These are phyloP conservation scores for Lasioglossum zephyrum DNA, from an alignment of 2,888 invertebrate genomes.

Conservation along the genomic window DNA sequence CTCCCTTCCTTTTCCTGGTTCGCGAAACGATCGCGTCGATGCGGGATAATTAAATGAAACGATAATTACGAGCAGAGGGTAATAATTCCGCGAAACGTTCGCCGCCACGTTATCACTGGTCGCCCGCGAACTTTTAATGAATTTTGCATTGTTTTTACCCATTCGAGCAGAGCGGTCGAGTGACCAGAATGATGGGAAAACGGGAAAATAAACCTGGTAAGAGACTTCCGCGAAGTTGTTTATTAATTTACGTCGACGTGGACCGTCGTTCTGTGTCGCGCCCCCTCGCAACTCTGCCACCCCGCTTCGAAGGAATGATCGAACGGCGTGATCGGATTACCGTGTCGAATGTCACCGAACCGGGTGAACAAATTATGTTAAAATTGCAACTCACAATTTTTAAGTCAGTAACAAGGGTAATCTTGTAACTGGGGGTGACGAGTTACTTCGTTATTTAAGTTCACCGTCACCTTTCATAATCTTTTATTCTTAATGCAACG, in stretches of 20 bases:
- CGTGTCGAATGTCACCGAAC: background rate
- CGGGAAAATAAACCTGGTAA: slow-evolving; percentile 9
- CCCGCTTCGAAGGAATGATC: background rate
- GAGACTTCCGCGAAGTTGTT: slow-evolving; percentile 1
- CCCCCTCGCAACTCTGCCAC: background rate
- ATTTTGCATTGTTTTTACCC: slow-evolving; percentile 33
- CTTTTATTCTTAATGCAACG: background rate
- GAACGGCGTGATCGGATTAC: background rate
- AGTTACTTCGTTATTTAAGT: background rate
- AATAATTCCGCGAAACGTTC: slow-evolving; percentile 34
- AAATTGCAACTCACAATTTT: background rate
- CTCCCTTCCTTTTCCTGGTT: background rate
- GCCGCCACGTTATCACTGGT: background rate
- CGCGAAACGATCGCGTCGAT: slow-evolving; percentile 13
- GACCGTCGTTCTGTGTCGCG: slow-evolving; percentile 3
- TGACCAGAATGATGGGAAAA: slow-evolving; percentile 2
- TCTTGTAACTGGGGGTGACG: background rate
- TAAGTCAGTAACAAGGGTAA: background rate
- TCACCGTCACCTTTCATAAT: background rate
- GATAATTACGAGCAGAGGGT: slow-evolving; percentile 35
- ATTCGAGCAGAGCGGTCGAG: background rate
- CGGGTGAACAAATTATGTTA: background rate
- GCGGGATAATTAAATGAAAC: slow-evolving; percentile 39
- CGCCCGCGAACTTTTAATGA: slow-evolving; percentile 34
- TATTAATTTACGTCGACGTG: slow-evolving; percentile 16